These are phyloP conservation scores for Lucilia sericata DNA, from an alignment of 1,140 invertebrate species.

Conservation along the genomic window DNA sequence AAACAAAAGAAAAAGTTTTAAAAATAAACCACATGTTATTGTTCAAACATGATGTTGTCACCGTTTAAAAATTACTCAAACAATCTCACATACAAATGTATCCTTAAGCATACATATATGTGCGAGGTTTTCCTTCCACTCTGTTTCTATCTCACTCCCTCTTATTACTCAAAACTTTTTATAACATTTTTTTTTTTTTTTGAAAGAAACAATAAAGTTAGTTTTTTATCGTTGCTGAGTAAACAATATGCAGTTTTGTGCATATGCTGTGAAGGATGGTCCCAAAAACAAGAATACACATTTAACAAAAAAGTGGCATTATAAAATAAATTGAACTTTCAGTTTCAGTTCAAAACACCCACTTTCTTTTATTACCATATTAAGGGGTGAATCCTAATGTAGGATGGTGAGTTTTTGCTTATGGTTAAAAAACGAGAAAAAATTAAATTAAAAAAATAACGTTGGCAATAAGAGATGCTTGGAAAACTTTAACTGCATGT, in stretches of 20 bases:
- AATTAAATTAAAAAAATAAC: not conserved
- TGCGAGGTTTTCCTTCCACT: not conserved
- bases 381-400: too few species aligned
- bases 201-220: too few species aligned
- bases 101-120: not conserved
- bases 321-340: too few species aligned
- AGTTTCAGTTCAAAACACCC: too few species aligned
- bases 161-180: not conserved
- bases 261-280: too few species aligned
- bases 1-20: conserved; percentile 7
- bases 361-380: too few species aligned
- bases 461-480: not conserved
- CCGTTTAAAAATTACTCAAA: not conserved
- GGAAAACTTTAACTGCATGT: not conserved
- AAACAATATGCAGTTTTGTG: too few species aligned
- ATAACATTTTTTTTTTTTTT: not conserved
- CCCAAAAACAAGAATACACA: too few species aligned
- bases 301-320: too few species aligned
- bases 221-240: too few species aligned
- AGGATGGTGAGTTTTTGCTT: not conserved
- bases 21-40: conserved; percentile 7
- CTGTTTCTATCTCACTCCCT: not conserved
- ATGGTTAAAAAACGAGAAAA: not conserved
- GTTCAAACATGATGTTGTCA: conserved; percentile 3
- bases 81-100: not conserved